These are phyloP conservation scores for Melangyna quadrimaculata DNA, from an alignment of 2,888 invertebrate genomes.

Conservation along the genomic window DNA sequence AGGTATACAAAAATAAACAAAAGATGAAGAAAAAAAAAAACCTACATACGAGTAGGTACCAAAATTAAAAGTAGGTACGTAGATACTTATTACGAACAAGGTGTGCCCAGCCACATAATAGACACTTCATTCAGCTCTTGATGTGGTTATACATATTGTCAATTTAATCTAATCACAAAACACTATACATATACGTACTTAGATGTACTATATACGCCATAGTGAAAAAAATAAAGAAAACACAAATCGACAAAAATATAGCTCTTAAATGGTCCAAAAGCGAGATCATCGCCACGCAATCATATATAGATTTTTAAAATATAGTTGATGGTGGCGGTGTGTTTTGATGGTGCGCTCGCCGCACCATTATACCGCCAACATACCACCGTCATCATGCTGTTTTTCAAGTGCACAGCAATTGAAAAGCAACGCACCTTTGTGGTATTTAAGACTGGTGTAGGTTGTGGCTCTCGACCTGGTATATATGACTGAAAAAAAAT, in stretches of 20 bases:
- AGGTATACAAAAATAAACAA: conserved; percentile 31
- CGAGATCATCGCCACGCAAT: conserved; percentile 30
- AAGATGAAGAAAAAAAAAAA: conserved; percentile 20
- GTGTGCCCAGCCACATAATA: conserved; percentile 52
- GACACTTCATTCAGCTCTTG: conserved; percentile 51
- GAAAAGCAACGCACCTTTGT: conserved; percentile 47
- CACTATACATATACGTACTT: neutral
- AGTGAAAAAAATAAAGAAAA: conserved; percentile 22
- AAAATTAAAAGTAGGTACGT: conserved; percentile 26
- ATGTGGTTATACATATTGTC: conserved; percentile 49
- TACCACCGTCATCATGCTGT: neutral
- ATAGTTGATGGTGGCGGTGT: conserved; percentile 31
- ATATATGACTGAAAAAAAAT: neutral
- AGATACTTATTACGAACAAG: conserved; percentile 32
- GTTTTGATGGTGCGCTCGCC: conserved; percentile 31
- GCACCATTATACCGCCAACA: neutral
- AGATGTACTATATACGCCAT: conserved; percentile 10
- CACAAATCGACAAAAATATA: conserved; percentile 27
- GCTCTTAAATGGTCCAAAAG: conserved; percentile 46
- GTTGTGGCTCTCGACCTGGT: conserved; percentile 49
- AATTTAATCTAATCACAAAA: conserved; percentile 63
- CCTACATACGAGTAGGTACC: neutral
- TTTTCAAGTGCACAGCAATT: conserved; percentile 62
- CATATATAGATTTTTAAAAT: conserved; percentile 15
- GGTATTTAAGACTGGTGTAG: conserved; percentile 52